Percentiles rank a stretch among this genome's conserved stretches.
phyloP scores from a whole-genome alignment of 2,113 vertebrate species.

The Furnarius figulus region DNA sequence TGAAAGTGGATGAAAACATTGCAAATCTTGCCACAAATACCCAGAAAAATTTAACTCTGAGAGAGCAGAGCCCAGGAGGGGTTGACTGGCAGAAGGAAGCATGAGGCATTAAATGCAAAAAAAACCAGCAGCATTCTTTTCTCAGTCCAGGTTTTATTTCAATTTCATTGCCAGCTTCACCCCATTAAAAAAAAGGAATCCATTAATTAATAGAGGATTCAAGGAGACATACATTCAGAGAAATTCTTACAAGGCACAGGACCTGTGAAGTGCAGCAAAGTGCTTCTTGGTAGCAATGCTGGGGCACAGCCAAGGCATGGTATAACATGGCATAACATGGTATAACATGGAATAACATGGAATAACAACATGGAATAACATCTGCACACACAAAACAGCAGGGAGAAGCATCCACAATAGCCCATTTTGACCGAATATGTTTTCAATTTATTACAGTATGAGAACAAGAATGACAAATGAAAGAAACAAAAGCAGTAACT shows the following conservation, averaged over 20 bases:
- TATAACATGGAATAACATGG: neutral
- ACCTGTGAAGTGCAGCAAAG: neutral
- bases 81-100: rapidly evolving
- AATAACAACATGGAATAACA: neutral
- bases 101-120: neutral
- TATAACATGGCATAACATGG: neutral
- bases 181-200: neutral
- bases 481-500: neutral
- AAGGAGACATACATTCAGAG: rapidly evolving
- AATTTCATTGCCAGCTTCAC: neutral
- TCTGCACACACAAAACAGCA: neutral
- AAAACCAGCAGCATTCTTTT: neutral
- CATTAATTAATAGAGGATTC: neutral
- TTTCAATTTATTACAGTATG: neutral
- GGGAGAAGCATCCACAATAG: neutral
- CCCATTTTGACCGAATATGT: neutral
- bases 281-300: neutral
- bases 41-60: neutral
- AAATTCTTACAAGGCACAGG: neutral
- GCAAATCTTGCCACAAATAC: neutral
- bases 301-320: neutral
- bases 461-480: neutral
- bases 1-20: neutral
- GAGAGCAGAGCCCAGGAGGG: neutral
- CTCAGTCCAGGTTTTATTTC: slow-evolving; percentile 28